Evolutionary conservation across 2,888 invertebrate genomes (phyloP), one percentile per base, ranked within the genome.

Genomic region (Tetrapedia diversipes): DNA sequence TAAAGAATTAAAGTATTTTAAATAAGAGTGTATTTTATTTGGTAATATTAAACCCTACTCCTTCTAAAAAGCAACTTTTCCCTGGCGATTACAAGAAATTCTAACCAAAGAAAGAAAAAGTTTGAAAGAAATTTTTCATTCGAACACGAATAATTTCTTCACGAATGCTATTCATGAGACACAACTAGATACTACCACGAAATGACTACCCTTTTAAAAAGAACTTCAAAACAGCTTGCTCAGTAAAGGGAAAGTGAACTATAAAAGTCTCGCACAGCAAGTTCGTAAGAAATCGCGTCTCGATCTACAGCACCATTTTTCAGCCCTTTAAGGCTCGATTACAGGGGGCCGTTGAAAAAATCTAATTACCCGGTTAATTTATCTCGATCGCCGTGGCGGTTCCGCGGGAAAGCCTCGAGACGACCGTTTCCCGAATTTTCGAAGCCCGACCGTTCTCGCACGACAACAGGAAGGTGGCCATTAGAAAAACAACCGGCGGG

Each of bases 401-500:
- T 27, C 32, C 43, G 14, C 19, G 14, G n/a, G n/a, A n/a, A n/a
- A n/a, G n/a, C n/a, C n/a, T n/a, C n/a, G n/a, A 16, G 7, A 16
- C 41, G 2, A 41, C 2, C 29, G 8, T 24, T 8, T 37, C 10
- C 29, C 19, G 27, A 3, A 59, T 59, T 43, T 11, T 41, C 39
- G 27, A 34, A 6, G n/a, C 8, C 4, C 14, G 8, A 27, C 22
- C 27, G 7, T 32, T 16, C 45, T 34, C 45, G 27, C 34, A n/a
- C n/a, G 19, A 22, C 37, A 22, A 64, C 51, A 51, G 63, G 63
- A 53, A 51, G 19, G n/a, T 14, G 29, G 22, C 39, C 22, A 51
- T 64, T 64, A 53, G 51, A 64, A 29, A 29, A 51, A 51, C 63
- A 32, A 64, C 37, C 51, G 11, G 29, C 49, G 10, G 7, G 51